Conservation (phyloP, 1,140 invertebrate species). For the Bombus affinis region DNA sequence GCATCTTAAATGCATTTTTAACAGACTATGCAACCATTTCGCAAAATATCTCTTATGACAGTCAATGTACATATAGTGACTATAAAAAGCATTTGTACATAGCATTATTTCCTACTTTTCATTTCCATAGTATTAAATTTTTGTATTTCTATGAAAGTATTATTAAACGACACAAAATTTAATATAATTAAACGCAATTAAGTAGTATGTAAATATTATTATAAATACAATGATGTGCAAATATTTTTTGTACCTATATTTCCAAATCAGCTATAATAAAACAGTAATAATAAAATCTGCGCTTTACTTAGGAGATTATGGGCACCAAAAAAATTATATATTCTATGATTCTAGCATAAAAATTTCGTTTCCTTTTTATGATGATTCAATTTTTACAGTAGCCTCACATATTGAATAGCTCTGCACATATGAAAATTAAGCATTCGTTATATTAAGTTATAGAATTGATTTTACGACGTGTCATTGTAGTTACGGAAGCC, state of each 20-base stretch:
- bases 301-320: background rate
- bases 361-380: background rate
- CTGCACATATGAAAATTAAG: background rate
- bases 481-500: slow-evolving; percentile 14
- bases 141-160: background rate
- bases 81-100: too few relatives aligned
- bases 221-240: too few relatives aligned
- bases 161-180: too few relatives aligned
- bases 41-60: background rate
- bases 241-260: background rate
- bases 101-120: too few relatives aligned
- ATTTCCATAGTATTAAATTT: too few relatives aligned
- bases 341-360: background rate
- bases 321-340: background rate
- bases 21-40: background rate
- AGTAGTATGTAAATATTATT: too few relatives aligned
- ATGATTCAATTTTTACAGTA: too few relatives aligned
- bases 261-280: background rate
- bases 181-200: too few relatives aligned
- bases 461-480: slow-evolving; percentile 28
- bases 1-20: slow-evolving; percentile 19
- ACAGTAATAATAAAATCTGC: background rate
- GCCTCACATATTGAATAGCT: background rate
- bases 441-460: slow-evolving; percentile 22
- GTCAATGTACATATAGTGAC: too few relatives aligned